Conservation (phyloP, 2,797 vertebrate species). For the Monodelphis domestica region DNA sequence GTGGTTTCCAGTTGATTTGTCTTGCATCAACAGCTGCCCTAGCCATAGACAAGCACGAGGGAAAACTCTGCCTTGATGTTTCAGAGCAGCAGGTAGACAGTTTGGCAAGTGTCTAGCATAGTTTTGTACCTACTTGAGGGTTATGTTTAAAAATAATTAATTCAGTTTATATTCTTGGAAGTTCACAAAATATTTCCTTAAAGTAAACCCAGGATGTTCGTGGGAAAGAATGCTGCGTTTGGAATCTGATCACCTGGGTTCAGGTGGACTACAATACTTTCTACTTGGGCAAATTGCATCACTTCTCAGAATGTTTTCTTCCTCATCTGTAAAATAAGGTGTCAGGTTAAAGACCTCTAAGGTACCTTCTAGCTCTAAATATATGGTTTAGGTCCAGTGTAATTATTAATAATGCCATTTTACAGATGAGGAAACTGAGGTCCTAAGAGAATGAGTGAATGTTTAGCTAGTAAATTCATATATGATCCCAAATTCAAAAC, state of each 20-base stretch:
- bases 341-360: background rate
- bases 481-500: background rate
- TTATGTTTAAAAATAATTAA: background rate
- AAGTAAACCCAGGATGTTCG: background rate
- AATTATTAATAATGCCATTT: background rate
- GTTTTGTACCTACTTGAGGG: background rate
- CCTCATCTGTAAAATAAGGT: background rate
- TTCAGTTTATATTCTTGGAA: background rate
- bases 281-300: background rate
- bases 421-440: background rate
- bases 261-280: background rate
- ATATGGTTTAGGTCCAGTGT: background rate
- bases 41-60: background rate
- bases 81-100: background rate
- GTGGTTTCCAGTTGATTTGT: background rate
- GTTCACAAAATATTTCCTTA: background rate
- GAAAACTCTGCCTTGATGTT: background rate
- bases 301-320: background rate
- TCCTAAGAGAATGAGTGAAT: background rate
- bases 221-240: background rate
- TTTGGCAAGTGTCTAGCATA: background rate
- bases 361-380: background rate
- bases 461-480: background rate
- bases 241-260: background rate
- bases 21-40: background rate